These are phyloP conservation scores for Leptodactylus fallax DNA, from an alignment of 2,797 vertebrate species.

Conservation along the genomic window DNA sequence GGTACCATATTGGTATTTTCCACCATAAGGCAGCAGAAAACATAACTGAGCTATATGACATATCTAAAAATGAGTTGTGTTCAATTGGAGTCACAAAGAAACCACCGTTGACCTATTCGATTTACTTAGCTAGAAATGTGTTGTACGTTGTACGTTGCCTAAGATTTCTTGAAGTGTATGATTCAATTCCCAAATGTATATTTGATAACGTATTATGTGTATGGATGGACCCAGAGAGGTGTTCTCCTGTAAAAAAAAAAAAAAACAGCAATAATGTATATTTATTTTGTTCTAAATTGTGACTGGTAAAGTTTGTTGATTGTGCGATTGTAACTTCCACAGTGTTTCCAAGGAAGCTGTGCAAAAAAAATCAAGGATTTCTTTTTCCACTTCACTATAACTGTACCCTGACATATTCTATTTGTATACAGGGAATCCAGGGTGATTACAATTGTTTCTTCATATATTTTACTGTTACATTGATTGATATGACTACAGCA, in stretches of 20 bases:
- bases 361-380: neutral
- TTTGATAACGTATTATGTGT: constrained; percentile 23
- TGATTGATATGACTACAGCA: neutral
- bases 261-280: constrained; percentile 47
- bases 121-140: neutral
- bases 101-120: neutral
- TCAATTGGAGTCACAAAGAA: neutral
- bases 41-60: neutral
- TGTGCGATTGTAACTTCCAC: constrained; percentile 20
- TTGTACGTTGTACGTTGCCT: neutral
- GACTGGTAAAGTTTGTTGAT: constrained; percentile 11
- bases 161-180: neutral
- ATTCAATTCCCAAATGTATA: constrained; percentile 10
- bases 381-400: neutral
- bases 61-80: neutral
- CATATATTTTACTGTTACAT: neutral
- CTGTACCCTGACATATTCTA: neutral
- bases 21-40: constrained; percentile 25
- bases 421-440: constrained; percentile 7
- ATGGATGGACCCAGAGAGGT: neutral
- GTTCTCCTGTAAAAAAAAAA: constrained; percentile 15
- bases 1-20: neutral
- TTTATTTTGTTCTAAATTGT: constrained; percentile 46
- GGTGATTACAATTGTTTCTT: neutral
- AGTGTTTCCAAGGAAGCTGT: constrained; percentile 8